Percentiles rank a stretch among this genome's conserved stretches.
Evolutionary conservation across 2,797 vertebrate species (phyloP).

Genomic region (Hypotaenidia philippensis): DNA sequence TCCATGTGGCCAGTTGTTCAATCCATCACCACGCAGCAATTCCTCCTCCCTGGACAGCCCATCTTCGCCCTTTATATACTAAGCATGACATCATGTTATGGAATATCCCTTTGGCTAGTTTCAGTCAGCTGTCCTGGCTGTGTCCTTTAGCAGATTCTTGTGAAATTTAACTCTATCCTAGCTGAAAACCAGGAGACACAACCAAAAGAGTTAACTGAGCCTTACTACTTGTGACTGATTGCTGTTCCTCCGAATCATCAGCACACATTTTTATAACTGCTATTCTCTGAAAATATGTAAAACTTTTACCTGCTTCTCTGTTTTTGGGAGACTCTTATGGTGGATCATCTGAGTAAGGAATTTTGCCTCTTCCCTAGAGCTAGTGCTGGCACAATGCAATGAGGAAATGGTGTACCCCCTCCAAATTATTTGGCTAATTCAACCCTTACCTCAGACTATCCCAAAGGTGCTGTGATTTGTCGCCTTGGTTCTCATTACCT

Average conservation of each 20-base stretch:
- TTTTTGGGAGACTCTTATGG: neutral
- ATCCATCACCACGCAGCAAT: too few relatives aligned
- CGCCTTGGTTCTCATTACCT: neutral
- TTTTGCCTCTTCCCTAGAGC: neutral
- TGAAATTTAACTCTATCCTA: too few relatives aligned
- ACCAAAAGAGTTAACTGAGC: neutral
- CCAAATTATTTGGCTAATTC: neutral
- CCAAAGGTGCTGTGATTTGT: neutral
- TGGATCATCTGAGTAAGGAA: neutral
- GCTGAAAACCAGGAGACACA: neutral
- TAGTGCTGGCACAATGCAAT: neutral
- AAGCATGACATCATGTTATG: too few relatives aligned
- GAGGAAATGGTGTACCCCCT: neutral
- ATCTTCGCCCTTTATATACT: too few relatives aligned
- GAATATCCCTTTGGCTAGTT: too few relatives aligned
- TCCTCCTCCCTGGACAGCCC: too few relatives aligned
- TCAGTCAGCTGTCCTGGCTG: too few relatives aligned
- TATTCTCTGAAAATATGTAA: neutral
- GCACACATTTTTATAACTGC: neutral
- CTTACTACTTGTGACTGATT: neutral
- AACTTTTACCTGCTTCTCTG: neutral
- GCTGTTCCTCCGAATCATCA: neutral
- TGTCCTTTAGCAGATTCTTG: too few relatives aligned
- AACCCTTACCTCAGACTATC: neutral
- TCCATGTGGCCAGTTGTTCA: too few relatives aligned